Evolutionary conservation across 2,113 vertebrate genomes (phyloP), one percentile per base, ranked within the genome.

Genomic region (Tragelaphus strepsiceros): DNA sequence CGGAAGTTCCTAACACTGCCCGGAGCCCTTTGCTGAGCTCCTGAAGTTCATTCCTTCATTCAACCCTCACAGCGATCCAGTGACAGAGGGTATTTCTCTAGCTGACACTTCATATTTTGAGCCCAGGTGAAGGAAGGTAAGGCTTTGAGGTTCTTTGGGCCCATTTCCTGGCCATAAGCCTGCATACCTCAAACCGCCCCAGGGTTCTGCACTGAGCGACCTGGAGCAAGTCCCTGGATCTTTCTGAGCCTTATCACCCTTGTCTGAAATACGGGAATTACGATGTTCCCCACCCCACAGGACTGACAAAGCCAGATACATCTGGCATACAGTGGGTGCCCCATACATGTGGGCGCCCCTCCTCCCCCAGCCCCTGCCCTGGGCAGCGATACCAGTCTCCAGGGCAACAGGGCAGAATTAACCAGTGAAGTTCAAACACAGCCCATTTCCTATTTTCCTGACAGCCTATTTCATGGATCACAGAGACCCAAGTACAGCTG

Each of bases 401-500:
- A 64, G 56, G 83, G 43, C 0, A 49, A 96, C 89, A 46, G 92
- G 96, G 71, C 6, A 3, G 96, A 97, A 98, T 96, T 96, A 91
- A 93, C 89, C 64, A 94, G 96, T 94, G 97, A 98, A 97, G 98
- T 98, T 98, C 98, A 97, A 98, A 98, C 1, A 81, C 97, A 96
- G 95, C 97, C 96, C 98, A 74, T 98, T 98, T 98, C 98, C 98
- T 98, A 93, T 97, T 98, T 98, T 97, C 97, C 98, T 98, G 98
- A 98, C 98, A 98, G 98, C 97, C 98, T 98, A 98, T 99, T 99
- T 99, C 98, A 98, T 98, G 98, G 98, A 99, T 99, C 98, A 98
- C 98, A 98, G 98, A 98, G 98, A 98, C 89, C 94, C 96, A 97
- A 98, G 97, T 97, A 97, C 95, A 95, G 98, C 98, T 99, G 98